Percentiles rank a stretch among this genome's conserved stretches.
Evolutionary conservation across 2,113 vertebrate species (phyloP).

Genomic region (Saccopteryx bilineata): DNA sequence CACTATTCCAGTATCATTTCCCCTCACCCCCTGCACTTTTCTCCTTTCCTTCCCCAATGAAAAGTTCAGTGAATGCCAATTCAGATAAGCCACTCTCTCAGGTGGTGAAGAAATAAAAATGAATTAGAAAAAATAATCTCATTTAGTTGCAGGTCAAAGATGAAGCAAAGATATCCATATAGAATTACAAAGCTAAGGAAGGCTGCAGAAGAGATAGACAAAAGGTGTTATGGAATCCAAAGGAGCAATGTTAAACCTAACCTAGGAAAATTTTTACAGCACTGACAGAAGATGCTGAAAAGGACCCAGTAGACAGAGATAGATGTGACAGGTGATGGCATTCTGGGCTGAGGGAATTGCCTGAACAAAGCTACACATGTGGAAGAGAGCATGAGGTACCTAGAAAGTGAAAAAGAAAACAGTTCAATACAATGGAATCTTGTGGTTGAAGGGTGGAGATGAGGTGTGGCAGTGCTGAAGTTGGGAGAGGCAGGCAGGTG

Average conservation of each 20-base stretch:
- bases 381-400: neutral
- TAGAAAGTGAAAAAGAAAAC: neutral
- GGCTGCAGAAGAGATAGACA: neutral
- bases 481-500: neutral
- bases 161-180: neutral
- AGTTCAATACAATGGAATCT: neutral
- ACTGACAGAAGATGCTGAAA: neutral
- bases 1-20: neutral
- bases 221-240: neutral
- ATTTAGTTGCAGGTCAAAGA: neutral
- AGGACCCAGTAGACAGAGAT: neutral
- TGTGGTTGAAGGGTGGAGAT: neutral
- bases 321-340: neutral
- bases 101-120: neutral
- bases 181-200: neutral
- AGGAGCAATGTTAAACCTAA: neutral
- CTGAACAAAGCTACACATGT: neutral
- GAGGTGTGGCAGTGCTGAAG: neutral
- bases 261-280: neutral
- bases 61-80: slow-evolving; percentile 6
- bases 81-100: neutral
- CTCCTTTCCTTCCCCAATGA: neutral
- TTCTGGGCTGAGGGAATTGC: neutral
- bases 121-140: neutral
- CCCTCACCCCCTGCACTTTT: neutral